Evolutionary conservation across 2,113 vertebrate species (phyloP).

Genomic region (Hiodon alosoides): DNA sequence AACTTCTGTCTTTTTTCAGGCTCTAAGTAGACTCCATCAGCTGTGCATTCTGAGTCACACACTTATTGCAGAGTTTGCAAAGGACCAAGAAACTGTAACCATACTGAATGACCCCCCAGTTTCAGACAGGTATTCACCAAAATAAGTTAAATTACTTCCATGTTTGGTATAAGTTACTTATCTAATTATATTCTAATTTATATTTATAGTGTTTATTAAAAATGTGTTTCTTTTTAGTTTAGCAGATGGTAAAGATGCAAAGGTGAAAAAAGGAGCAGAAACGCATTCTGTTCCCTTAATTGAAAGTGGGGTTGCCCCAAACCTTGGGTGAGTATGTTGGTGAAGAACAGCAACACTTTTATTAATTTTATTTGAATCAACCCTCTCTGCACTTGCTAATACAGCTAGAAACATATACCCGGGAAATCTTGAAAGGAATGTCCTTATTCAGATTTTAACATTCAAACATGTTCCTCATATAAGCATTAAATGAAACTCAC

Average conservation of each 20-base stretch:
- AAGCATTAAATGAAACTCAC: too few species aligned
- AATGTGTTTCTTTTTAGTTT: slow-evolving; percentile 33
- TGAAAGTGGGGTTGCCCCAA: slow-evolving; percentile 78
- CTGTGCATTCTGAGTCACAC: slow-evolving; percentile 79
- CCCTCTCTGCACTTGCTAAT: too few species aligned
- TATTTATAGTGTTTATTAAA: not conserved
- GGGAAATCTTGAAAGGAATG: too few species aligned
- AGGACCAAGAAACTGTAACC: slow-evolving; percentile 71
- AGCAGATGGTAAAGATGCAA: slow-evolving; percentile 52
- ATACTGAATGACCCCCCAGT: slow-evolving; percentile 69
- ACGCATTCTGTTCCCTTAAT: slow-evolving; percentile 63
- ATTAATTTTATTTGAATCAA: too few species aligned
- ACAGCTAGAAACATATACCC: too few species aligned
- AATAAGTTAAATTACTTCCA: too few species aligned
- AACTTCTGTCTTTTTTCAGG: slow-evolving; percentile 55
- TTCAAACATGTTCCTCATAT: too few species aligned
- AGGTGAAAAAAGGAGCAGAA: slow-evolving; percentile 67
- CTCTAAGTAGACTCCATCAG: slow-evolving; percentile 83
- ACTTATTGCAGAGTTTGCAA: slow-evolving; percentile 86
- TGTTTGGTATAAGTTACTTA: not conserved
- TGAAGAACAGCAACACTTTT: too few species aligned
- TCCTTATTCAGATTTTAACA: too few species aligned
- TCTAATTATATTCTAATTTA: not conserved
- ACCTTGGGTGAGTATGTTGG: slow-evolving; percentile 71
- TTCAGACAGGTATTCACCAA: slow-evolving; percentile 56